Conservation (phyloP, 2,797 vertebrate genomes). For the Pelobates cultripes region DNA sequence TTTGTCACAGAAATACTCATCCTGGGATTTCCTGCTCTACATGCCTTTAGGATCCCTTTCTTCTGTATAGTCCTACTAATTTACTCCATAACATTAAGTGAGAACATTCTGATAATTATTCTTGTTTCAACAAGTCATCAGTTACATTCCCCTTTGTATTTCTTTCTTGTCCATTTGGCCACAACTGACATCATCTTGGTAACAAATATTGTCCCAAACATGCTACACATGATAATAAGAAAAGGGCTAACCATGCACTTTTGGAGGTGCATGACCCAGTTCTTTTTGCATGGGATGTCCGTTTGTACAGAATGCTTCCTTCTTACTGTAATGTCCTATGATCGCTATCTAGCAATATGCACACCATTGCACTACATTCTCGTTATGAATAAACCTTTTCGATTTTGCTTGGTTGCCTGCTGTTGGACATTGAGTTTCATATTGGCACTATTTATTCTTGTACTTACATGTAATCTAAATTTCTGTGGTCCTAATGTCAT, state of each 20-base stretch:
- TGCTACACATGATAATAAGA: not conserved
- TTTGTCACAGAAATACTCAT: not conserved
- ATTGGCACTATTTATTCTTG: constrained; percentile 53
- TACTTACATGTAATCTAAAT: constrained; percentile 56
- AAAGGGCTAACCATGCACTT: not conserved
- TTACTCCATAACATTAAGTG: not conserved
- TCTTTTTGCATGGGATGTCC: not conserved
- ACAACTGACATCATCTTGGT: not conserved
- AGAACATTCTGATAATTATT: not conserved
- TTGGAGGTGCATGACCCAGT: not conserved
- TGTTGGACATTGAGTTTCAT: constrained; percentile 61
- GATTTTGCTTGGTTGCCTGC: constrained; percentile 40
- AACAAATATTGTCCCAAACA: not conserved
- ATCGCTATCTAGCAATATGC: constrained; percentile 58
- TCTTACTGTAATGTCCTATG: not conserved
- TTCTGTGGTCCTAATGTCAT: constrained; percentile 18
- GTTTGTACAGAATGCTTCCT: not conserved
- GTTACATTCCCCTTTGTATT: not conserved
- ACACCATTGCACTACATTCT: constrained; percentile 60
- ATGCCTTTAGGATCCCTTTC: not conserved
- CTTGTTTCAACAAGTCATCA: not conserved
- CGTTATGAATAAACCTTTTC: constrained; percentile 58
- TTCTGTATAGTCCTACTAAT: not conserved
- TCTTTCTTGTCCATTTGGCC: not conserved
- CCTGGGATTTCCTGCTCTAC: not conserved